Conservation (phyloP, 2,888 invertebrate species). For the Brachycybe producta region DNA sequence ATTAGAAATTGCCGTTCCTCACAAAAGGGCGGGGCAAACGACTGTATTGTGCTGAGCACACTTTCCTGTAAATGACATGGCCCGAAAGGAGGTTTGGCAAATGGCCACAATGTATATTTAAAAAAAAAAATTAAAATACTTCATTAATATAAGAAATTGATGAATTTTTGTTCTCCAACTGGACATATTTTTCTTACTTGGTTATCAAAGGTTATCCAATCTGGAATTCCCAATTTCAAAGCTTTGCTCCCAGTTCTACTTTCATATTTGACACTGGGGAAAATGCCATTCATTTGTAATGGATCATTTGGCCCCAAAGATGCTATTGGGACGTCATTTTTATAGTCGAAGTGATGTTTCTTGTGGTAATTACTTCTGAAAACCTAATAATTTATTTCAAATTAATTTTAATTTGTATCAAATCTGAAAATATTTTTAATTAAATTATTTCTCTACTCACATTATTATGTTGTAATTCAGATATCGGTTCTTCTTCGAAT, state of each 20-base stretch:
- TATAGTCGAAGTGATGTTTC: conserved; percentile 8
- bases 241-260: conserved; percentile 7
- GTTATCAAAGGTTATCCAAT: conserved; percentile 15
- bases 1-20: no score
- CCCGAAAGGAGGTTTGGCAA: not conserved
- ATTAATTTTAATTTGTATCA: no score
- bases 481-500: no score
- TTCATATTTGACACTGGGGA: conserved; percentile 12
- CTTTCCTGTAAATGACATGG: not conserved
- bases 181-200: not conserved
- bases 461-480: no score
- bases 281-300: not conserved
- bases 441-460: no score
- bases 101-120: not conserved
- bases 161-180: not conserved
- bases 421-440: no score
- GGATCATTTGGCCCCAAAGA: not conserved
- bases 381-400: no score
- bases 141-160: no score
- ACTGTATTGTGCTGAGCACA: no score
- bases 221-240: conserved; percentile 7
- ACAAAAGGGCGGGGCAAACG: no score
- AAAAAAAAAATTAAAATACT: not conserved
- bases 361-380: conserved; percentile 1
- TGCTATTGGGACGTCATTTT: conserved; percentile 10